phyloP scores from a whole-genome alignment of 1,140 invertebrate genomes.

The Drosophila elegans region DNA sequence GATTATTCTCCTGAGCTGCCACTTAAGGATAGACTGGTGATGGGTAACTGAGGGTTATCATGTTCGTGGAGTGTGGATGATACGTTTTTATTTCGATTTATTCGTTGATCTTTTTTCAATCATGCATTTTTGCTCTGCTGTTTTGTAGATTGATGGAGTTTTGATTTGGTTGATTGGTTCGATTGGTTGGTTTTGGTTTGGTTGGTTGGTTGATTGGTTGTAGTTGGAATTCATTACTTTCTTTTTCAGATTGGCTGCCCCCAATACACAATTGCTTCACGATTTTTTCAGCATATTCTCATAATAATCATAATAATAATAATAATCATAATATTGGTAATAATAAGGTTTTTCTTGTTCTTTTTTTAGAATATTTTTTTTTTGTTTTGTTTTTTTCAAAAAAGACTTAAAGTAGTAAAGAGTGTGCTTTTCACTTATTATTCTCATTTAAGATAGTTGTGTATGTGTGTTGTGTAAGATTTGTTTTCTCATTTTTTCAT shows the following conservation, averaged over 20 bases:
- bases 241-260: constrained; percentile 84
- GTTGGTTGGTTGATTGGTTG: constrained; percentile 49
- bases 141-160: constrained; percentile 46
- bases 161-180: constrained; percentile 39
- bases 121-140: constrained; percentile 33
- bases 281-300: constrained; percentile 84
- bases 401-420: constrained; percentile 66
- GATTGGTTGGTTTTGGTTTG: constrained; percentile 45
- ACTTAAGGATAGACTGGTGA: background rate
- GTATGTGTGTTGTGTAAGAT: constrained; percentile 38
- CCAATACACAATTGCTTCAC: constrained; percentile 85
- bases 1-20: constrained; percentile 1
- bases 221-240: constrained; percentile 65
- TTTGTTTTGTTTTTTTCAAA: constrained; percentile 46
- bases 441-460: constrained; percentile 64
- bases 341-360: constrained; percentile 64
- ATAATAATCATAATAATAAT: constrained; percentile 77
- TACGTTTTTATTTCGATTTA: constrained; percentile 39
- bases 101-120: constrained; percentile 46
- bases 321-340: constrained; percentile 55
- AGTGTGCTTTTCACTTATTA: constrained; percentile 46
- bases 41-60: background rate
- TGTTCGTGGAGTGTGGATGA: constrained; percentile 26
- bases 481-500: constrained; percentile 48
- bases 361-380: constrained; percentile 36